phyloP scores from a whole-genome alignment of 2,113 vertebrate species.

The Jaculus jaculus region DNA sequence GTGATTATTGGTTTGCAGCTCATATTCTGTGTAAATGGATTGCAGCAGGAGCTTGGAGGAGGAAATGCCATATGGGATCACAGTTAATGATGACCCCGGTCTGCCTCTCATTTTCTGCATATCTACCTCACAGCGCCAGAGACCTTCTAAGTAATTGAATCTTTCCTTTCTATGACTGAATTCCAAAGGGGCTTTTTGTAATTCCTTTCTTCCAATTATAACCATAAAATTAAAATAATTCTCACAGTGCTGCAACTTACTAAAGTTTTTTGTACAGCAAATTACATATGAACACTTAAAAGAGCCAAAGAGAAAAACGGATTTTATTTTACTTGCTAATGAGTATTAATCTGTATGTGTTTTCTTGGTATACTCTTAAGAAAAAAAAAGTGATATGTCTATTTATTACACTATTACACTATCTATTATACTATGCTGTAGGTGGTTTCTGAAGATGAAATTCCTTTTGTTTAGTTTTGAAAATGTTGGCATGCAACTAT shows the following conservation, averaged over 20 bases:
- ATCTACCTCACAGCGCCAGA: conserved; percentile 69
- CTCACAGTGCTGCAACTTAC: conserved; percentile 62
- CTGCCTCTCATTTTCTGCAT: conserved; percentile 74
- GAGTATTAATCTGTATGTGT: conserved; percentile 47
- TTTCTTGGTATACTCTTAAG: conserved; percentile 30
- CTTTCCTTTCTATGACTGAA: conserved; percentile 79
- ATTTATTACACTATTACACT: background rate
- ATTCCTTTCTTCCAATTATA: conserved; percentile 79
- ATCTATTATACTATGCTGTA: background rate
- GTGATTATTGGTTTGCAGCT: conserved; percentile 75
- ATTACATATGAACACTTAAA: conserved; percentile 72
- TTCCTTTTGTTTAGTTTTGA: background rate
- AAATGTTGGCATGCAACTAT: background rate
- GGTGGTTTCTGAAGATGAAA: background rate
- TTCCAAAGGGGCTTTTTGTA: conserved; percentile 75
- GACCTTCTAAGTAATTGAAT: conserved; percentile 82
- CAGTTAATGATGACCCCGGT: conserved; percentile 75
- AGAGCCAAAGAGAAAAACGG: conserved; percentile 62
- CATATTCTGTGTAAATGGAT: conserved; percentile 73
- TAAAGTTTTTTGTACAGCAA: conserved; percentile 72
- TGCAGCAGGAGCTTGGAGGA: conserved; percentile 51
- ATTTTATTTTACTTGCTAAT: conserved; percentile 67
- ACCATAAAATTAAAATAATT: conserved; percentile 80
- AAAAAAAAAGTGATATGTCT: conserved; percentile 27
- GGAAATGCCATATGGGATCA: conserved; percentile 76